Percentiles rank a stretch among this genome's conserved stretches.
Conservation (phyloP, 1,140 invertebrate genomes). For the Drosophila pseudoananassae region DNA sequence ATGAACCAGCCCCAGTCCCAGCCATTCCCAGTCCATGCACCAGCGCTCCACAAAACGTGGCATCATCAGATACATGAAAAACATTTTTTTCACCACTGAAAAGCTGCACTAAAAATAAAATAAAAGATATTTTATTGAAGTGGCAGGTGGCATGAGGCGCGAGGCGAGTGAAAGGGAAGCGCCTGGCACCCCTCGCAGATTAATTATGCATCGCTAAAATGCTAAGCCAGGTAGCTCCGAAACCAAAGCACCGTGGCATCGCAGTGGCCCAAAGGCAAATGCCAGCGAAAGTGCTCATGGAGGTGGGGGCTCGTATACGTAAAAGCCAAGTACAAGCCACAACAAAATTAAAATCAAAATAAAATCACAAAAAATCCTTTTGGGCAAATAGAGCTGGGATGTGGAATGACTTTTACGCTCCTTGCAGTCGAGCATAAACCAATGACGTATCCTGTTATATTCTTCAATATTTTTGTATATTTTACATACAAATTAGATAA, state of each 20-base stretch:
- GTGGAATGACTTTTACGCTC: conserved; percentile 4
- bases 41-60: conserved; percentile 13
- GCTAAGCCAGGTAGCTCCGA: conserved; percentile 71
- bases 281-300: conserved; percentile 17
- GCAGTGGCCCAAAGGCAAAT: conserved; percentile 32
- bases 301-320: conserved; percentile 29
- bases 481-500: too few relatives aligned
- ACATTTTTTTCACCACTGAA: conserved; percentile 62
- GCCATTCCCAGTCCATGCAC: too few relatives aligned
- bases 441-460: background rate
- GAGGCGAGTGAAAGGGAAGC: conserved; percentile 31
- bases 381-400: conserved; percentile 21
- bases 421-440: background rate
- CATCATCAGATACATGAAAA: conserved; percentile 79
- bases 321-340: conserved; percentile 78
- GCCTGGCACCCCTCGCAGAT: conserved; percentile 40
- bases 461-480: too few relatives aligned
- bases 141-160: conserved; percentile 36
- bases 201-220: conserved; percentile 81
- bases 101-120: conserved; percentile 79
- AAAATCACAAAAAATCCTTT: conserved; percentile 46
- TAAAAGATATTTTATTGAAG: conserved; percentile 81
- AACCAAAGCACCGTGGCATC: conserved; percentile 32
- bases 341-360: conserved; percentile 66
- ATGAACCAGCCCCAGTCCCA: conserved; percentile 4